Evolutionary conservation across 2,797 vertebrate genomes (phyloP), one percentile per base, ranked within the genome.

Genomic region (Sarcoramphus papa): DNA sequence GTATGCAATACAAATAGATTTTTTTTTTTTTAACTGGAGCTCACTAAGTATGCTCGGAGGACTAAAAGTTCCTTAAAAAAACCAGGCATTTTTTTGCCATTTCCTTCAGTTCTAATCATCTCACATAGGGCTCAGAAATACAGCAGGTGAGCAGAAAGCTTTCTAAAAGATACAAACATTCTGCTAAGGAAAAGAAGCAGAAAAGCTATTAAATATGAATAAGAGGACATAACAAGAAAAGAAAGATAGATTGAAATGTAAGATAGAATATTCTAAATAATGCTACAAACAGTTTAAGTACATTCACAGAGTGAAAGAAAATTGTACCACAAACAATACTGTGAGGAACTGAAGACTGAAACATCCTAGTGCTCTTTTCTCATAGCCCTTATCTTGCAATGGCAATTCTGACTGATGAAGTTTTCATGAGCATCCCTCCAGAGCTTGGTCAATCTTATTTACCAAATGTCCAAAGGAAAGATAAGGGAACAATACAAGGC

Each of bases 91-190:
- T 86, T 91, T 88, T 51, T 73, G 35, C 54, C 54, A 75, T 74
- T 30, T 95, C 53, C 40, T 93, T 91, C 74, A 60, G 41, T 54
- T 95, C 30, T 54, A 90, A 85, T 88, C n/a, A 92, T 84, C 68
- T 93, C 37, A 87, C 23, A 65, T 16, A 81, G 28, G 53, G 62
- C 91, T 93, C 63, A 81, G 48, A 96, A 95, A 94, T 81, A 68
- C 9, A 95, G 81, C 27, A 63, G 60, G 75, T 93, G 84, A 90
- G 12, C 16, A 92, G 47, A 81, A 85, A 89, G 57, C 31, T 95
- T 95, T 94, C 82, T 80, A 86, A 79, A 91, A 84, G 50, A 54
- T 67, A 87, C 19, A 96, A 95, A 69, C 35, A 84, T 80, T 83
- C 88, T 95, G 31, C 51, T 78, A 56, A 65, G 59, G 50, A 81